phyloP scores from a whole-genome alignment of 2,113 vertebrate species.

The Murina feae region DNA sequence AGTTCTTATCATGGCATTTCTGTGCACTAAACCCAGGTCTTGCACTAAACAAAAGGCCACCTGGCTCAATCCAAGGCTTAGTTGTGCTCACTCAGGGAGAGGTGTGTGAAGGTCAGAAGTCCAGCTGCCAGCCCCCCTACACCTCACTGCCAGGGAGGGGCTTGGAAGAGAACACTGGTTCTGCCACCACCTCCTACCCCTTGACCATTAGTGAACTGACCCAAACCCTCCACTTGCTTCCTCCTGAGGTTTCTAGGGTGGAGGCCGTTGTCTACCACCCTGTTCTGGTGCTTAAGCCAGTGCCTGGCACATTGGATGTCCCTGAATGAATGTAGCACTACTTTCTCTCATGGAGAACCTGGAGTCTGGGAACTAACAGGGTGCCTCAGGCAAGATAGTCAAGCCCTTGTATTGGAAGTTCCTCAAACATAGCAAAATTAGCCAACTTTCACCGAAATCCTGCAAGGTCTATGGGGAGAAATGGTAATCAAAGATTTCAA shows the following conservation, averaged over 20 bases:
- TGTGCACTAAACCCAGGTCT: neutral
- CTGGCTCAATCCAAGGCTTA: neutral
- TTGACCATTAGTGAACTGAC: neutral
- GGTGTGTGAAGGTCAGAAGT: neutral
- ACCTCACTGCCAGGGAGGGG: neutral
- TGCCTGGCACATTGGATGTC: neutral
- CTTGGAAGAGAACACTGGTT: neutral
- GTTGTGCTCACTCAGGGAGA: neutral
- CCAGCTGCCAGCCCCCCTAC: neutral
- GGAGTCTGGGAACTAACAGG: neutral
- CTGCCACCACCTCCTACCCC: neutral
- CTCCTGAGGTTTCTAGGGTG: neutral
- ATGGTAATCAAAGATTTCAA: neutral
- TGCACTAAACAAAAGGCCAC: neutral
- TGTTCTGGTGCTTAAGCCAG: neutral
- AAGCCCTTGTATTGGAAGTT: neutral
- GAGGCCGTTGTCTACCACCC: neutral
- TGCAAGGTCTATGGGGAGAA: neutral
- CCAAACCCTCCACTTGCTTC: neutral
- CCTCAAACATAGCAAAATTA: neutral
- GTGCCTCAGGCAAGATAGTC: fast-evolving
- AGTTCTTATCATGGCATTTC: neutral
- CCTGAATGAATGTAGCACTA: neutral
- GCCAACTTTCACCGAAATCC: neutral
- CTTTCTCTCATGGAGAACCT: neutral